Conservation (phyloP, 2,113 vertebrate genomes). For the Bujurquina vittata region DNA sequence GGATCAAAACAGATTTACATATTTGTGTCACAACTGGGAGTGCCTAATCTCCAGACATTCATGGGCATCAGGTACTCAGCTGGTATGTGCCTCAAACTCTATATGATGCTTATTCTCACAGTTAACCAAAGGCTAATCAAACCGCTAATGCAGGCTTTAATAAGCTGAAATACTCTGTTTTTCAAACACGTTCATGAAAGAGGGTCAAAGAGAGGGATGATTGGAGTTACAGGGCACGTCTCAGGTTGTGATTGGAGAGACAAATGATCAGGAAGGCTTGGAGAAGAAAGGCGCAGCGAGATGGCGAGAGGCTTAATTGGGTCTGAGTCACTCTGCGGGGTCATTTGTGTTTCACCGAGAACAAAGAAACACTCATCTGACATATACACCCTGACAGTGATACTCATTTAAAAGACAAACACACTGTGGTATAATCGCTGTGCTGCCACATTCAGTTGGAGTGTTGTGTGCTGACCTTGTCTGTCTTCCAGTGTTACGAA, state of each 20-base stretch:
- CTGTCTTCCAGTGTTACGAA: constrained; percentile 22
- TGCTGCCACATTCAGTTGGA: background rate
- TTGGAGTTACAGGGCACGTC: background rate
- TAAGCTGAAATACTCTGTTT: background rate
- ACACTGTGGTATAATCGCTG: constrained; percentile 5
- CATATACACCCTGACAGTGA: constrained; percentile 20
- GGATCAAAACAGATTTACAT: constrained; percentile 52
- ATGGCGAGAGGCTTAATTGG: constrained; percentile 48
- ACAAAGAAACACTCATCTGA: constrained; percentile 40
- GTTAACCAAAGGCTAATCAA: background rate
- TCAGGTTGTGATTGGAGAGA: constrained; percentile 15
- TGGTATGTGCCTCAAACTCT: background rate
- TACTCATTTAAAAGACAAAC: constrained; percentile 36
- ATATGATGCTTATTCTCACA: background rate
- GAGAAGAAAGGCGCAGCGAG: constrained; percentile 3
- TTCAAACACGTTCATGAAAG: background rate
- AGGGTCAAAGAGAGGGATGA: background rate
- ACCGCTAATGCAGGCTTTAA: background rate
- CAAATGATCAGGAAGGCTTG: constrained; percentile 14
- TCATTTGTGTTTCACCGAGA: constrained; percentile 47
- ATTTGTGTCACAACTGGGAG: constrained; percentile 35
- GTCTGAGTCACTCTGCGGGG: constrained; percentile 30
- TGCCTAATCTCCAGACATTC: constrained; percentile 4
- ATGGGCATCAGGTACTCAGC: constrained; percentile 1
- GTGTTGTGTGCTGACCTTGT: background rate